phyloP scores from a whole-genome alignment of 2,113 vertebrate species.

The Cephalopterus ornatus region DNA sequence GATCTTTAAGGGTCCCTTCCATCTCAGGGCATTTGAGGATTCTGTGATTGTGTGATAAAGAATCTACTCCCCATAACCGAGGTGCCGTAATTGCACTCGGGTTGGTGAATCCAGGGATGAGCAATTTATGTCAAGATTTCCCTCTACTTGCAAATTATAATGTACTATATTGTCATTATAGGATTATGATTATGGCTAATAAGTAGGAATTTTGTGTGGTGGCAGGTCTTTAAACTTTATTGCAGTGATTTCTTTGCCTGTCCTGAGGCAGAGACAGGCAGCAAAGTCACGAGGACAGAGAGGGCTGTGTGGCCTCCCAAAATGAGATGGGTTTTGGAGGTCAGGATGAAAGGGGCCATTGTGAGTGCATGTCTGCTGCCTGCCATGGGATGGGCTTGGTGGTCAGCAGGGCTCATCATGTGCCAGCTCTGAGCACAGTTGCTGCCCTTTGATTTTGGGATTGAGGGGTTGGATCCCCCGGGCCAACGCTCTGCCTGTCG shows the following conservation, averaged over 20 bases:
- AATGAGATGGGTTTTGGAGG: neutral
- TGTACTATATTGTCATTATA: neutral
- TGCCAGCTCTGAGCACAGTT: neutral
- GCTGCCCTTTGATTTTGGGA: neutral
- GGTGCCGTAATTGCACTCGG: neutral
- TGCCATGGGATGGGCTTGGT: neutral
- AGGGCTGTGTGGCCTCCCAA: neutral
- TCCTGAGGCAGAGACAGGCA: neutral
- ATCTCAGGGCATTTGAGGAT: neutral
- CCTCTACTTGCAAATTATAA: neutral
- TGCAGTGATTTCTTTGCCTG: neutral
- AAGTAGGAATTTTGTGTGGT: neutral
- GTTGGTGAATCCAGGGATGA: neutral
- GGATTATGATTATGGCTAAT: neutral
- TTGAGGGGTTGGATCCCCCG: neutral
- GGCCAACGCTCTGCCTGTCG: neutral
- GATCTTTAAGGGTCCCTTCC: neutral
- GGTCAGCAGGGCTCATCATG: neutral
- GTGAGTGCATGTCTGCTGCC: neutral
- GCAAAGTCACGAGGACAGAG: neutral
- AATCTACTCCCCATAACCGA: neutral
- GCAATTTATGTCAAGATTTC: neutral
- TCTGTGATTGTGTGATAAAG: neutral
- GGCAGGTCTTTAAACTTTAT: neutral
- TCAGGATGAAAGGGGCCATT: neutral